A percentile compares a stretch with the other conserved stretches of the same genome.
These are phyloP conservation scores for Hyposoter dolosus DNA, from an alignment of 2,888 invertebrate genomes.

Conservation along the genomic window DNA sequence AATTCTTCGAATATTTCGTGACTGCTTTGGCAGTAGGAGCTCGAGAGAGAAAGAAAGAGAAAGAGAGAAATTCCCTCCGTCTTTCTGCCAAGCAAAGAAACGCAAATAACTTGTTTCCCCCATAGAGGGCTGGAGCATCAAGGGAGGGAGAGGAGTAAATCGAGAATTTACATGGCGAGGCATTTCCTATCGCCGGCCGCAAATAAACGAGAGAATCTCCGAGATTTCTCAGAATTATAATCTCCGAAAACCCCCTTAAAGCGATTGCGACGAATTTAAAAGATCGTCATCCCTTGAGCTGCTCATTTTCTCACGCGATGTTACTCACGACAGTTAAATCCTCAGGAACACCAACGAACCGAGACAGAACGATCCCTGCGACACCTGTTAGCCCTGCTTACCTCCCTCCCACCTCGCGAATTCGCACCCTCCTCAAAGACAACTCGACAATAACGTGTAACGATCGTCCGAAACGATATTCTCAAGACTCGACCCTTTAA, in stretches of 20 bases:
- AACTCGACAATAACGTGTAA: constrained; percentile 24
- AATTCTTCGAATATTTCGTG: constrained; percentile 54
- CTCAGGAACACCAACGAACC: constrained; percentile 75
- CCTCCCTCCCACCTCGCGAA: constrained; percentile 6
- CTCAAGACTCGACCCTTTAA: constrained; percentile 31
- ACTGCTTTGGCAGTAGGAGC: not conserved
- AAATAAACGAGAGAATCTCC: not conserved
- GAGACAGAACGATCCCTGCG: constrained; percentile 72
- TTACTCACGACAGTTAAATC: constrained; percentile 19
- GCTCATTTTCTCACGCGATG: constrained; percentile 37
- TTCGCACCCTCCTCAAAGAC: not conserved
- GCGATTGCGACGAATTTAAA: not conserved
- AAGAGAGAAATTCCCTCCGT: not conserved
- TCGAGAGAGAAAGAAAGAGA: not conserved
- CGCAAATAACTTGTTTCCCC: not conserved
- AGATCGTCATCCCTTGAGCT: constrained; percentile 11
- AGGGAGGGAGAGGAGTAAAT: too few relatives aligned
- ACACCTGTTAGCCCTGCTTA: constrained; percentile 79
- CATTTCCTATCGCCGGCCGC: too few relatives aligned
- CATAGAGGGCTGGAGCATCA: too few relatives aligned
- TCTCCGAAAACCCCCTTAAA: not conserved
- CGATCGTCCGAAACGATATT: constrained; percentile 20
- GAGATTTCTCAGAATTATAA: not conserved
- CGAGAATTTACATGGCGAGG: constrained; percentile 1
- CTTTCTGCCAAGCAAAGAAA: not conserved